Evolutionary conservation across 2,888 invertebrate genomes (phyloP).

Genomic region (Plebejus melissa): DNA sequence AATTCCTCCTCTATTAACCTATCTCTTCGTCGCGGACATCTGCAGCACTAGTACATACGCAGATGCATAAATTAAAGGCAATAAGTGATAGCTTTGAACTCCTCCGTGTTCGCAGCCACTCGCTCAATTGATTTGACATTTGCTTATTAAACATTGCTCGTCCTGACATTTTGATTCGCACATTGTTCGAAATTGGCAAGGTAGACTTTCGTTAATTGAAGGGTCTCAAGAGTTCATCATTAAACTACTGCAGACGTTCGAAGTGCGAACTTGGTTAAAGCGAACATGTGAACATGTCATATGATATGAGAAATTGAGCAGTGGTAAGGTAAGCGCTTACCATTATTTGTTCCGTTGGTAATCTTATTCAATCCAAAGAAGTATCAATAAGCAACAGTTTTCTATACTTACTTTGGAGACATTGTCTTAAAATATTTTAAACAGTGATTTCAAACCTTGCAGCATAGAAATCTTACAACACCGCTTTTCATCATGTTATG

Average conservation of each 20-base stretch:
- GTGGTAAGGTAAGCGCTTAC: no score
- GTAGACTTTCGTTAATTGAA: neutral
- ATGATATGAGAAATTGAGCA: no score
- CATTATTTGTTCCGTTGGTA: no score
- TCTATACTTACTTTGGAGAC: no score
- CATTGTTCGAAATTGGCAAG: slow-evolving; percentile 8
- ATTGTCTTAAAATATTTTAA: no score
- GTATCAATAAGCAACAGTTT: no score
- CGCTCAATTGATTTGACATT: slow-evolving; percentile 30
- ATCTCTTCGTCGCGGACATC: neutral
- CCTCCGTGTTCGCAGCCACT: slow-evolving; percentile 24
- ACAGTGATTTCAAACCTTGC: neutral
- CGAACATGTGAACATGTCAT: no score
- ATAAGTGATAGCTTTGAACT: slow-evolving; percentile 16
- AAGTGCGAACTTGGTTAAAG: no score
- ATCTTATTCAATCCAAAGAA: no score
- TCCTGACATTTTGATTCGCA: slow-evolving; percentile 11
- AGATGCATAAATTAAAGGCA: neutral
- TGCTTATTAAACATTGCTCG: slow-evolving; percentile 24
- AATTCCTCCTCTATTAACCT: neutral
- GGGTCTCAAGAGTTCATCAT: no score
- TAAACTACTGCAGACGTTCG: no score
- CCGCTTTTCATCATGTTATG: slow-evolving; percentile 6
- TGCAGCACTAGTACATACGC: neutral
- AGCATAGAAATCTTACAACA: slow-evolving; percentile 1